These are phyloP conservation scores for Stichodactyla mertensii DNA, from an alignment of 64 coral and sea anemone genomes.

Conservation along the genomic window DNA sequence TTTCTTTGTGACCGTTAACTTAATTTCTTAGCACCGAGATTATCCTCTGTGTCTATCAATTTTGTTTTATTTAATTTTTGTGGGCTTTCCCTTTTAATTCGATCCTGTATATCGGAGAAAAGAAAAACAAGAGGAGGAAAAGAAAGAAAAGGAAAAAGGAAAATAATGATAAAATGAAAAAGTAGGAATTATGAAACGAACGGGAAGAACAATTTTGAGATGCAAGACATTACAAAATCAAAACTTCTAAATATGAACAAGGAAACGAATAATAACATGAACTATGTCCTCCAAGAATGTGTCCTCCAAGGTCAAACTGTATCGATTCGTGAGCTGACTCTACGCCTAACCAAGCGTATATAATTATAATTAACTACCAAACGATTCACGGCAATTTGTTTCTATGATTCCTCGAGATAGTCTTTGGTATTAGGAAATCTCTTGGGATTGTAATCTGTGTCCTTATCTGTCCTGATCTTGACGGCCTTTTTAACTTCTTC, in stretches of 20 bases:
- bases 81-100: not conserved
- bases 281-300: not conserved
- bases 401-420: conserved; percentile 32
- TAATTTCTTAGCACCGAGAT: not conserved
- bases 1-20: not conserved
- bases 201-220: not conserved
- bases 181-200: not conserved
- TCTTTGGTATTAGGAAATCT: conserved; percentile 47
- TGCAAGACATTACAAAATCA: not conserved
- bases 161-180: not conserved
- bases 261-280: not conserved
- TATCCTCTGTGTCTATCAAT: no score
- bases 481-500: conserved; percentile 46
- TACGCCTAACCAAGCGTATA: not conserved
- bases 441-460: conserved; percentile 24
- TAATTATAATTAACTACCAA: not conserved
- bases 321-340: not conserved
- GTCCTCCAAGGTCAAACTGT: not conserved
- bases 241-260: not conserved
- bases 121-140: not conserved
- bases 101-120: not conserved
- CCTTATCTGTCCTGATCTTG: conserved; percentile 29
- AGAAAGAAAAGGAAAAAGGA: not conserved
- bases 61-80: no score
- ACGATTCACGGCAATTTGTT: not conserved